Conservation (phyloP, 1,140 invertebrate species). For the Meteorus sp. region DNA sequence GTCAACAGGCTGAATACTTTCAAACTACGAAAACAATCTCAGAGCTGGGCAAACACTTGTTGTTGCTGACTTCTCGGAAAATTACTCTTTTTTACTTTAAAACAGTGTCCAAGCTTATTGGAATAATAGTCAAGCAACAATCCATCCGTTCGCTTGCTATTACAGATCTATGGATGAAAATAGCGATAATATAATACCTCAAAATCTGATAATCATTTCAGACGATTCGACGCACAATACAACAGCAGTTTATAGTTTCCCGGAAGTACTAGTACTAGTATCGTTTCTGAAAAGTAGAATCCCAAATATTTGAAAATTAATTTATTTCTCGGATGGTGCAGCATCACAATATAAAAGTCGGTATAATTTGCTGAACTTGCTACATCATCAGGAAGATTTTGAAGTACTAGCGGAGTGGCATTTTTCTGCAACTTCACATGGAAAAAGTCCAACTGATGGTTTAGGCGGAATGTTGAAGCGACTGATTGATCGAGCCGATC, state of each 20-base stretch:
- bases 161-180: constrained; percentile 26
- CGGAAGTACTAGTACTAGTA: constrained; percentile 26
- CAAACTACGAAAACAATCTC: constrained; percentile 28
- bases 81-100: constrained; percentile 42
- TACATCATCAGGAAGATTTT: not conserved
- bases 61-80: constrained; percentile 41
- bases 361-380: not conserved
- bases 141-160: constrained; percentile 36
- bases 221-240: constrained; percentile 34
- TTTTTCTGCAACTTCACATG: constrained; percentile 5
- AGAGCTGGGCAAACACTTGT: constrained; percentile 22
- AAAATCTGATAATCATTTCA: constrained; percentile 29
- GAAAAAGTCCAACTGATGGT: constrained; percentile 35
- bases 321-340: not conserved
- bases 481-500: constrained; percentile 28
- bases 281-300: constrained; percentile 29
- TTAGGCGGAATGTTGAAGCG: constrained; percentile 39
- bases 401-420: not conserved
- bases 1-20: constrained; percentile 30
- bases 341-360: constrained; percentile 1
- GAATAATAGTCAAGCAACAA: constrained; percentile 35
- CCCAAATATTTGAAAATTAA: constrained; percentile 21
- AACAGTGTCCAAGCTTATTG: constrained; percentile 43
- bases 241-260: constrained; percentile 32
- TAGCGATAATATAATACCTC: constrained; percentile 16